phyloP scores from a whole-genome alignment of 2,113 vertebrate genomes.

The Falco punctatus region DNA sequence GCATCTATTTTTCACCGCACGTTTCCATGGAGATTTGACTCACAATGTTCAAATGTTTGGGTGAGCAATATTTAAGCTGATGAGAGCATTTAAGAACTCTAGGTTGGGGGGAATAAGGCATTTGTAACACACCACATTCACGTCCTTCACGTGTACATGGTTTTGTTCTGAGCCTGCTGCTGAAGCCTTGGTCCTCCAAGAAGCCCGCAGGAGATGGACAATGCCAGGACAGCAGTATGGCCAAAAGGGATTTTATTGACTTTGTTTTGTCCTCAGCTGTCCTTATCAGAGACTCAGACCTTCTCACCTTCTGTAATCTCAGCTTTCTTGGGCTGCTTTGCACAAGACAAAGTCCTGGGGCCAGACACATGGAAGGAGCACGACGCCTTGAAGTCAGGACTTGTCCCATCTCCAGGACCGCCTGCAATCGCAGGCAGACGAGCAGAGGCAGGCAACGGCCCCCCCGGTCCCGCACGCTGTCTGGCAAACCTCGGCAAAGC shows the following conservation, averaged over 20 bases:
- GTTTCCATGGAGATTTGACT: not conserved
- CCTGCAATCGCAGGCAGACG: rapidly evolving
- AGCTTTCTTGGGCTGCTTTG: not conserved
- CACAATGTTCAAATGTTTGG: not conserved
- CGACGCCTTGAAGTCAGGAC: not conserved
- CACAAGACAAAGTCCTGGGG: rapidly evolving
- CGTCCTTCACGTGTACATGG: rapidly evolving
- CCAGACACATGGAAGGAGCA: not conserved
- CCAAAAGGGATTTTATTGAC: not conserved
- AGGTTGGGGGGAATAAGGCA: not conserved
- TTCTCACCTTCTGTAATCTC: not conserved
- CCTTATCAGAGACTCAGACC: not conserved
- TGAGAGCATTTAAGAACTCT: not conserved
- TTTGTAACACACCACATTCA: not conserved
- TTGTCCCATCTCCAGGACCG: rapidly evolving
- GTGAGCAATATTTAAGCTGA: not conserved
- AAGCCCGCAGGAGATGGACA: not conserved
- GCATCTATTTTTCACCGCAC: not conserved
- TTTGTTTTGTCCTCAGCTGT: not conserved
- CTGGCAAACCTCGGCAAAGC: not conserved
- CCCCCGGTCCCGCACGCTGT: not conserved
- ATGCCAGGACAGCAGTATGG: not conserved
- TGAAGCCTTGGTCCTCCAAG: not conserved
- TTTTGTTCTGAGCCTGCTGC: not conserved
- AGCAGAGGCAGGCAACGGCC: not conserved